These are phyloP conservation scores for Dryobates pubescens DNA, from an alignment of 2,797 vertebrate species.

Conservation along the genomic window DNA sequence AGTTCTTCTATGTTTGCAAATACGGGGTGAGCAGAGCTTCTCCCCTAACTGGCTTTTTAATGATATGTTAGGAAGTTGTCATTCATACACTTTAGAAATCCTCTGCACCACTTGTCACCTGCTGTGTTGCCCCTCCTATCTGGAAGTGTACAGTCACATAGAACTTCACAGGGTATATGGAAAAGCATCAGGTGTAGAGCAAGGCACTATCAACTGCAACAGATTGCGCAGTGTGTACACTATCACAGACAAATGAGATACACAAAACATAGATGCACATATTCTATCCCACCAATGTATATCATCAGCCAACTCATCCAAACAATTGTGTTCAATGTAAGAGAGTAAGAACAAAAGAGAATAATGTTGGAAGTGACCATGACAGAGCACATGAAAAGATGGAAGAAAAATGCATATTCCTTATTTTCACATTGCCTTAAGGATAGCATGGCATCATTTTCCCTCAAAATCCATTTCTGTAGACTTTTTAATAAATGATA, in stretches of 20 bases:
- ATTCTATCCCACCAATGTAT: background rate
- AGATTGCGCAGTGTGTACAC: background rate
- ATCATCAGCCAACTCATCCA: background rate
- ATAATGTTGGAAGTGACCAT: background rate
- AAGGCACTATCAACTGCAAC: background rate
- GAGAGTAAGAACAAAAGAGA: background rate
- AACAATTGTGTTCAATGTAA: background rate
- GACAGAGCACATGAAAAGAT: background rate
- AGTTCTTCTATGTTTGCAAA: background rate
- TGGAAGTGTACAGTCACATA: background rate
- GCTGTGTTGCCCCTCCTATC: background rate
- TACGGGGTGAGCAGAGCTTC: background rate
- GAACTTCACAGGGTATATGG: background rate
- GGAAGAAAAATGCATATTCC: background rate
- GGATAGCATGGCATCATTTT: background rate
- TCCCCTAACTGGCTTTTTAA: background rate
- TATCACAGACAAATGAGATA: background rate
- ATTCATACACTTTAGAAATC: background rate
- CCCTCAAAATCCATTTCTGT: background rate
- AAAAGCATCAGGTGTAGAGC: background rate
- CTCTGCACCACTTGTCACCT: background rate
- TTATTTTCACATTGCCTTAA: background rate
- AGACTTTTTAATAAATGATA: background rate
- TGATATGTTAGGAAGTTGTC: background rate
- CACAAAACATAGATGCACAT: background rate